These are phyloP conservation scores for Xanthostigma xanthostigma DNA, from an alignment of 2,888 invertebrate genomes.

Conservation along the genomic window DNA sequence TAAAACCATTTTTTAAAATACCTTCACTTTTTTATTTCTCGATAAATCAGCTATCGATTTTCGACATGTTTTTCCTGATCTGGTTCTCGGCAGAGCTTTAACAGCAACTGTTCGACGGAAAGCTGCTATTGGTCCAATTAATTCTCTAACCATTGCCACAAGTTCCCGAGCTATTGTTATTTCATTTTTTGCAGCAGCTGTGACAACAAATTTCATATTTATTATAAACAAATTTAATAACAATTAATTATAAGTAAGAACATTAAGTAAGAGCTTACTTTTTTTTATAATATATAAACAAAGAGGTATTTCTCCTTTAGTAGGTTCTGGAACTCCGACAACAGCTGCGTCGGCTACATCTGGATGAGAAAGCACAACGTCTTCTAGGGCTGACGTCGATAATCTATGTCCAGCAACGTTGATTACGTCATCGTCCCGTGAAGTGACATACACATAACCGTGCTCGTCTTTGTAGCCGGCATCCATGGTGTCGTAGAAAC, in stretches of 20 bases:
- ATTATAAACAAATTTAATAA: neutral
- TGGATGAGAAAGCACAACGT: slow-evolving; percentile 75
- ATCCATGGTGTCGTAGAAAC: slow-evolving; percentile 90
- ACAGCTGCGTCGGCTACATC: slow-evolving; percentile 79
- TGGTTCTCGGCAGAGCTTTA: slow-evolving; percentile 68
- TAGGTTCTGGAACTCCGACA: slow-evolving; percentile 74
- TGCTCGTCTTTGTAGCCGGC: slow-evolving; percentile 74
- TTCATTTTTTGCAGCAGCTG: slow-evolving; percentile 35
- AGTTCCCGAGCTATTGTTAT: slow-evolving; percentile 39
- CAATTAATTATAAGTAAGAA: neutral
- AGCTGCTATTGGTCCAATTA: slow-evolving; percentile 79
- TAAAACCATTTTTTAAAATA: slow-evolving; percentile 25
- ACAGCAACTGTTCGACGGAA: slow-evolving; percentile 70
- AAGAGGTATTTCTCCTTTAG: slow-evolving; percentile 82
- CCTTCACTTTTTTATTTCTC: slow-evolving; percentile 58
- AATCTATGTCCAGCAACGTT: slow-evolving; percentile 89
- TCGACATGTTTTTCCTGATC: slow-evolving; percentile 67
- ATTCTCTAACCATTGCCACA: slow-evolving; percentile 39
- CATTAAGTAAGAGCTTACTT: slow-evolving; percentile 22
- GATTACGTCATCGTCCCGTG: slow-evolving; percentile 87
- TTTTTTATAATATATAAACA: slow-evolving; percentile 71
- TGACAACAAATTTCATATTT: neutral
- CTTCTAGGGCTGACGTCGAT: slow-evolving; percentile 79
- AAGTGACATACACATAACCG: slow-evolving; percentile 77
- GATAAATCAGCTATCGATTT: slow-evolving; percentile 78